A percentile compares a stretch with the other conserved stretches of the same genome.
Conservation (phyloP, 2,113 vertebrate genomes). For the Anguilla rostrata region DNA sequence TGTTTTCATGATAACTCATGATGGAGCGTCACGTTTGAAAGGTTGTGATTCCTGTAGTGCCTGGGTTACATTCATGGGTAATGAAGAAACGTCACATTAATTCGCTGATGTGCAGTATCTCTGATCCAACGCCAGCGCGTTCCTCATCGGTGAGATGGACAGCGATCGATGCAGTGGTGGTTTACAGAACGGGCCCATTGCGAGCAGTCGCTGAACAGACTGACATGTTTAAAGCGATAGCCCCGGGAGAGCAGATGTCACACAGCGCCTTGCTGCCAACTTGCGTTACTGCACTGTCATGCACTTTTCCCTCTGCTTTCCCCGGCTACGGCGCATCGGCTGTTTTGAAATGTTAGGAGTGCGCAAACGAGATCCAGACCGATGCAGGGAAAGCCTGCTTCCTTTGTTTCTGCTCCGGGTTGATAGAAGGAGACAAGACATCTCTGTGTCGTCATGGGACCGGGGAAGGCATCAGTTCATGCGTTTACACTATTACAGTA, state of each 20-base stretch:
- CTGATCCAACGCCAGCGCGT: neutral
- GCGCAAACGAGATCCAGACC: slow-evolving; percentile 22
- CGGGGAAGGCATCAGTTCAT: neutral
- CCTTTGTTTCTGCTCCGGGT: slow-evolving; percentile 20
- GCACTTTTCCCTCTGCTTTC: neutral
- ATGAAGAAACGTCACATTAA: slow-evolving; percentile 27
- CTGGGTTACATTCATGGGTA: slow-evolving; percentile 19
- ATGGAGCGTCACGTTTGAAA: slow-evolving; percentile 22
- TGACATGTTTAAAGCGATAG: slow-evolving; percentile 12
- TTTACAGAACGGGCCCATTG: slow-evolving; percentile 20
- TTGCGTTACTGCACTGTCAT: neutral
- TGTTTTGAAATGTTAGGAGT: slow-evolving; percentile 16
- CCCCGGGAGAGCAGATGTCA: neutral
- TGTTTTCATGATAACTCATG: slow-evolving; percentile 2
- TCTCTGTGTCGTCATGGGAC: slow-evolving; percentile 14
- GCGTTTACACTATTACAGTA: slow-evolving; percentile 1
- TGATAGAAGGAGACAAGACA: slow-evolving; percentile 25
- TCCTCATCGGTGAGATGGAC: neutral
- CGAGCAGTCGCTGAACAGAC: neutral
- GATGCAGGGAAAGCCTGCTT: slow-evolving; percentile 1
- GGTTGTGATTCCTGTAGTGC: slow-evolving; percentile 10
- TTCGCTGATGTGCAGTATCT: slow-evolving; percentile 26
- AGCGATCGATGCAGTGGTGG: neutral
- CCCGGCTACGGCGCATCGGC: neutral
- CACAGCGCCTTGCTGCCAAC: slow-evolving; percentile 9